These are phyloP conservation scores for Acanthochromis polyacanthus DNA, from an alignment of 2,113 vertebrate genomes.

Conservation along the genomic window DNA sequence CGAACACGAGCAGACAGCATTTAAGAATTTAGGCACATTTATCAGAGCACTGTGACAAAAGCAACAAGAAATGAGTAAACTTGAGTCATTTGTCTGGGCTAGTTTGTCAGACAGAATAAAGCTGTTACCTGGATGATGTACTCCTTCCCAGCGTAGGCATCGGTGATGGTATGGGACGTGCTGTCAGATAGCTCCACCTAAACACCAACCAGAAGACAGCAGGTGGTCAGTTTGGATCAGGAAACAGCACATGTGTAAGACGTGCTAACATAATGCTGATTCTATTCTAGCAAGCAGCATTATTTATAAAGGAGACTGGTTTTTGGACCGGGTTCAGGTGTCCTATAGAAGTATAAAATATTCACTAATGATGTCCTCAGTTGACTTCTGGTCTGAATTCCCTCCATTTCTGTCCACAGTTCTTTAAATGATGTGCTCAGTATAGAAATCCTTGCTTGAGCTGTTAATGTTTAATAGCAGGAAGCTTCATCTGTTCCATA, in stretches of 20 bases:
- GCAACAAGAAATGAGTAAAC: neutral
- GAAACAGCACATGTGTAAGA: neutral
- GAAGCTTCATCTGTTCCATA: constrained; percentile 28
- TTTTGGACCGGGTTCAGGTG: neutral
- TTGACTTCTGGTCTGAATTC: constrained; percentile 43
- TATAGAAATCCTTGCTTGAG: constrained; percentile 38
- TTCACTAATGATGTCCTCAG: constrained; percentile 32
- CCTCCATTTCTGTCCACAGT: constrained; percentile 15
- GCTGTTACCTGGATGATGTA: constrained; percentile 94
- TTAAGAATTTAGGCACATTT: too few relatives aligned
- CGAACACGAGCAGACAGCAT: neutral
- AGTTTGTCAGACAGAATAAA: neutral
- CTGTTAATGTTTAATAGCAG: constrained; percentile 55
- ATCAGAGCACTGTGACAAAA: too few relatives aligned
- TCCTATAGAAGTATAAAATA: constrained; percentile 9
- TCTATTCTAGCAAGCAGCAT: too few relatives aligned
- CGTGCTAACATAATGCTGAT: too few relatives aligned
- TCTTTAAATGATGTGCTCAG: constrained; percentile 53
- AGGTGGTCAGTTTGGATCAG: constrained; percentile 6
- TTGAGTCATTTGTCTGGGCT: neutral
- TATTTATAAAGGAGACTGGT: constrained; percentile 1
- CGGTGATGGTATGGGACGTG: constrained; percentile 94
- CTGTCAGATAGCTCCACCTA: constrained; percentile 96
- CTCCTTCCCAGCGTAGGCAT: constrained; percentile 95
- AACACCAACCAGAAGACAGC: constrained; percentile 24